Conservation (phyloP, 2,797 vertebrate genomes). For the Thamnophis elegans region DNA sequence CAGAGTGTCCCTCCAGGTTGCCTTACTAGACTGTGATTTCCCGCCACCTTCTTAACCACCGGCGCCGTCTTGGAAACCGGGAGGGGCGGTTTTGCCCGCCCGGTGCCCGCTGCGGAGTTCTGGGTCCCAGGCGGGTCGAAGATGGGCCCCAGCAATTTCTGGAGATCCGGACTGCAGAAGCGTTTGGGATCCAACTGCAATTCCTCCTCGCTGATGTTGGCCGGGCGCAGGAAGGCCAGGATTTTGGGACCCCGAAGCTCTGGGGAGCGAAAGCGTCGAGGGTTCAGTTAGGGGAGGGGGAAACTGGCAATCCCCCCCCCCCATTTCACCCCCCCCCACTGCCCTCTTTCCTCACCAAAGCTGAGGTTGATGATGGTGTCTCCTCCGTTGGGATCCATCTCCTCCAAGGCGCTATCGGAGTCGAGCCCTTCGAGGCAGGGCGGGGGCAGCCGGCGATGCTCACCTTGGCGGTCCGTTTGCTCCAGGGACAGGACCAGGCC, state of each 20-base stretch:
- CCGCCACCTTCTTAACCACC: conserved; percentile 6
- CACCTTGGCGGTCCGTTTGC: conserved; percentile 68
- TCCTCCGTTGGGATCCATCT: neutral
- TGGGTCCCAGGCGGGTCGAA: conserved; percentile 64
- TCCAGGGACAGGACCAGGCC: conserved; percentile 80
- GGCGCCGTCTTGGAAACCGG: neutral
- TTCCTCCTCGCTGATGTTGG: conserved; percentile 58
- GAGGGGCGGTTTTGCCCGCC: neutral
- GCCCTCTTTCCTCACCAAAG: neutral
- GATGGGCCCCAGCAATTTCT: conserved; percentile 80
- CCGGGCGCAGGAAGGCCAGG: conserved; percentile 63
- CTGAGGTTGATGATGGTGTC: conserved; percentile 41
- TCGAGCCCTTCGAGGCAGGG: conserved; percentile 1
- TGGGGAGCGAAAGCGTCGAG: neutral
- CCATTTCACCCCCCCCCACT: neutral
- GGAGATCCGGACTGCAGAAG: conserved; percentile 80
- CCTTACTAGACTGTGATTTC: neutral
- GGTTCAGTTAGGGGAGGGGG: neutral
- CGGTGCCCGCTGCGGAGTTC: neutral
- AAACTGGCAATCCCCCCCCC: neutral
- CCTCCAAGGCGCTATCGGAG: conserved; percentile 29
- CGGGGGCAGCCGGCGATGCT: conserved; percentile 34
- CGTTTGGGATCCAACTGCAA: conserved; percentile 74
- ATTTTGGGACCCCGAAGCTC: conserved; percentile 44
- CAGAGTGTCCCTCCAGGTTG: neutral